Base-by-base conservation (phyloP, 2,888 invertebrate species). In the Drosophila emarginata region DNA sequence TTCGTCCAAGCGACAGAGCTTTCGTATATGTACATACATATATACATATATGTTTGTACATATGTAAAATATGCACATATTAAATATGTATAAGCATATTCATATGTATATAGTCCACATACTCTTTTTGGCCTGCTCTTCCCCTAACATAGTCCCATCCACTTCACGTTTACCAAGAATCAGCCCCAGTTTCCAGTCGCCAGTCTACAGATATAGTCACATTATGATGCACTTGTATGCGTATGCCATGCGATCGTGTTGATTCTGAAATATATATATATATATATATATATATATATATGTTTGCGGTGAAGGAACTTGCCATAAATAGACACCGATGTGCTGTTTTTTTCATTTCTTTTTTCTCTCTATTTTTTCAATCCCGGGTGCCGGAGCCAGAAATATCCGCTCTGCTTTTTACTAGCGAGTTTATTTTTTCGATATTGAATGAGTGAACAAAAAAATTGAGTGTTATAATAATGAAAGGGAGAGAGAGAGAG, bases 281-380 rank as follows among this genome's bases (percentile, higher is more conserved):
- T n/a, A n/a, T n/a, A n/a, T n/a, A 76, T 74, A 72, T 82, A n/a
- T n/a, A n/a, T n/a, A n/a, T n/a, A n/a, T n/a, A 76, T 74, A 72
- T 82, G 80, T 71, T 71, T 73, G 74, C 60, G 65, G 72, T 72
- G 63, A 67, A 79, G 86, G 81, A 82, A 82, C 87, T 82, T 72
- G 82, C 86, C 88, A 79, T 81, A 82, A 82, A 82, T 82, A 82
- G 81, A 86, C 57, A 18, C 64, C 75, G 71, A 52, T 66, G 62
- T 59, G 65, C 74, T 51, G 15, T 28, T 58, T 32, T 36, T 56
- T 52, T 26, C 12, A 1, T 52, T 4, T 52, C 23, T 26, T n/a
- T 18, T 52, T 26, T 52, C 12, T 52, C 7, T 52, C 23, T 52
- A n/a, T 52, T 21, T 26, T n/a, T 26, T 52, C 54, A 53, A 28